Conservation (phyloP, 1,140 invertebrate species). For the Monomorium pharaonis region DNA sequence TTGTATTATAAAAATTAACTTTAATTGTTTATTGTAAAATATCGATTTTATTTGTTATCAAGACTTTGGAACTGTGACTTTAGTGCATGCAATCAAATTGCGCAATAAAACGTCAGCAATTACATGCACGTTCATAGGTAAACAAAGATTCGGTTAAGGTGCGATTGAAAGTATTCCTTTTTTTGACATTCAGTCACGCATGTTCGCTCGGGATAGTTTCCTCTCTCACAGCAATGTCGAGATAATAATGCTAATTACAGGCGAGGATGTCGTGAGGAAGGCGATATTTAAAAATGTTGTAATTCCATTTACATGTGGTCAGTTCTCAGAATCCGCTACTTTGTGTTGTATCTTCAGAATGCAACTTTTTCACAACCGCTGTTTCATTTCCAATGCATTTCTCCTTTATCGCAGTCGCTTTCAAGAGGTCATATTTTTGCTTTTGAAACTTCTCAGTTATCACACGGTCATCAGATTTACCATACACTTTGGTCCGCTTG, state of each 20-base stretch:
- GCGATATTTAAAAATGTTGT: conserved; percentile 75
- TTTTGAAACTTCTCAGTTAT: neutral
- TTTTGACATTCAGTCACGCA: conserved; percentile 73
- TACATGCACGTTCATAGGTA: neutral
- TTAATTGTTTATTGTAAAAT: neutral
- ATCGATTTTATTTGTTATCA: neutral
- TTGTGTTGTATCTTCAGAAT: conserved; percentile 28
- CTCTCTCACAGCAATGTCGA: conserved; percentile 58
- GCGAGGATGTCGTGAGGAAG: conserved; percentile 60
- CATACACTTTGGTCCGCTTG: neutral
- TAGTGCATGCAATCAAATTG: neutral
- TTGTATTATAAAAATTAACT: no score
- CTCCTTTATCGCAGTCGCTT: neutral
- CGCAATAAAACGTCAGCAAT: neutral
- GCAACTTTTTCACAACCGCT: conserved; percentile 17
- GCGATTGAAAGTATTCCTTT: conserved; percentile 64
- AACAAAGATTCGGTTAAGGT: conserved; percentile 49
- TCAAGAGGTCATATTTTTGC: neutral
- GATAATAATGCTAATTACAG: conserved; percentile 79
- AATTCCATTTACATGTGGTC: conserved; percentile 77
- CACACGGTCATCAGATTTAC: neutral
- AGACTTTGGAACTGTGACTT: neutral
- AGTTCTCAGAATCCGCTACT: conserved; percentile 73
- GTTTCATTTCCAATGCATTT: neutral
- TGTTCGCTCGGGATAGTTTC: conserved; percentile 46